Evolutionary conservation across 2,797 vertebrate species (phyloP).

Genomic region (Siniperca scherzeri): DNA sequence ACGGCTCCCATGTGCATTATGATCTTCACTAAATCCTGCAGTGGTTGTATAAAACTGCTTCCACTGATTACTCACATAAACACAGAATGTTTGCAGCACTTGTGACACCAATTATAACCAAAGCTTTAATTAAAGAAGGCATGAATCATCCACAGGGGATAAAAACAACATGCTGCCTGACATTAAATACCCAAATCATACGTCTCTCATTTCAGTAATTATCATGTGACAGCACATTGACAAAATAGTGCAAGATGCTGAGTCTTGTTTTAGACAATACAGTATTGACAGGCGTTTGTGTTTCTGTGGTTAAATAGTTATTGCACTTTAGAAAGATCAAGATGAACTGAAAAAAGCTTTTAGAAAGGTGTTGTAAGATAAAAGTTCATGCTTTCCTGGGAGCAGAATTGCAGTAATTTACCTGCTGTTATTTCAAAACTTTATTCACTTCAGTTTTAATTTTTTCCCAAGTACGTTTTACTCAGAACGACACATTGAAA

Average conservation of each 20-base stretch:
- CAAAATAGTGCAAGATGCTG: slow-evolving; percentile 17
- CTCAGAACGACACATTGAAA: background rate
- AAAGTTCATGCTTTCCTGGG: slow-evolving; percentile 9
- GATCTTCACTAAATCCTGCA: slow-evolving; percentile 37
- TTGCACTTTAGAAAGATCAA: background rate
- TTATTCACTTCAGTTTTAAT: background rate
- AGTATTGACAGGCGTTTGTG: slow-evolving; percentile 5
- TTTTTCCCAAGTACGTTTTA: background rate
- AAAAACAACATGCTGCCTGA: slow-evolving; percentile 60
- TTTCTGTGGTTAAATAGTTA: slow-evolving; percentile 10
- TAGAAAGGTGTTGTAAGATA: background rate
- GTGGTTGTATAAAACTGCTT: slow-evolving; percentile 34
- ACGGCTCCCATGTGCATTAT: slow-evolving; percentile 34
- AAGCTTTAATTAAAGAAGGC: slow-evolving; percentile 72
- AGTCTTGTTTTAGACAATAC: slow-evolving; percentile 10
- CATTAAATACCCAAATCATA: slow-evolving; percentile 57
- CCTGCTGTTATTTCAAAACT: slow-evolving; percentile 21
- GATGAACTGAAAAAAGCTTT: background rate
- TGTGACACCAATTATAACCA: slow-evolving; percentile 65
- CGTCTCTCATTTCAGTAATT: slow-evolving; percentile 58
- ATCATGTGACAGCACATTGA: slow-evolving; percentile 34
- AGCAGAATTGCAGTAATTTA: background rate
- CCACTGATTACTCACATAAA: slow-evolving; percentile 54
- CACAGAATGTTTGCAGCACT: slow-evolving; percentile 53
- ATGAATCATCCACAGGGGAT: slow-evolving; percentile 66